Evolutionary conservation across 2,113 vertebrate genomes (phyloP).

Genomic region (Lota lota): DNA sequence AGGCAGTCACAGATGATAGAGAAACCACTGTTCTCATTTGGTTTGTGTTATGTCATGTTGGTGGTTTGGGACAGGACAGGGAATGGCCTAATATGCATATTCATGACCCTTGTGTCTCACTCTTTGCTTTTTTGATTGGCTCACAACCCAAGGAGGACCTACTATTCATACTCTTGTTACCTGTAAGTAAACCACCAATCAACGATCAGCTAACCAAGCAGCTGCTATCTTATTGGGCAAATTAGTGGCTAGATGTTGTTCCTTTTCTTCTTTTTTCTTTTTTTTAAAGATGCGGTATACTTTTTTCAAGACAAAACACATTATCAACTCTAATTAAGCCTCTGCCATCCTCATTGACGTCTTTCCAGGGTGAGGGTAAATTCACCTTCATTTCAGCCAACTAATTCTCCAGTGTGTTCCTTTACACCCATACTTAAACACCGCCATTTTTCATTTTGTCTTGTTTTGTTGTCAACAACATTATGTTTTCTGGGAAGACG

Average conservation of each 20-base stretch:
- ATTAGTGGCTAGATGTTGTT: conserved; percentile 75
- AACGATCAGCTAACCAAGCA: conserved; percentile 64
- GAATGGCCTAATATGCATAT: conserved; percentile 92
- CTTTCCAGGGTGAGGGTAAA: conserved; percentile 60
- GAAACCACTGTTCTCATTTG: conserved; percentile 20
- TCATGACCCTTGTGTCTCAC: conserved; percentile 88
- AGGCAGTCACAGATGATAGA: conserved; percentile 28
- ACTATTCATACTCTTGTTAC: conserved; percentile 99
- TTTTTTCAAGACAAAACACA: conserved; percentile 90
- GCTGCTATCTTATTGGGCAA: conserved; percentile 63
- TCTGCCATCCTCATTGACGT: conserved; percentile 71
- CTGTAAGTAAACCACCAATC: conserved; percentile 96
- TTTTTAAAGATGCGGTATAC: conserved; percentile 98
- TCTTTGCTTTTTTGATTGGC: conserved; percentile 99
- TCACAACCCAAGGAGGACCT: conserved; percentile 97
- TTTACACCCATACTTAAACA: background rate
- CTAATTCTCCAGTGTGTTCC: conserved; percentile 17
- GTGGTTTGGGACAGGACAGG: conserved; percentile 68
- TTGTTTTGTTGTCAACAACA: background rate
- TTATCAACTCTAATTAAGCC: conserved; percentile 68
- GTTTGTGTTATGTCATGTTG: conserved; percentile 80
- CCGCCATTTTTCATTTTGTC: background rate
- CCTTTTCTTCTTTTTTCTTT: conserved; percentile 71
- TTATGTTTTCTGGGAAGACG: background rate
- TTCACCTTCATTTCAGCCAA: conserved; percentile 58